Conservation (phyloP, 2,888 invertebrate genomes). For the Andrena dorsata region DNA sequence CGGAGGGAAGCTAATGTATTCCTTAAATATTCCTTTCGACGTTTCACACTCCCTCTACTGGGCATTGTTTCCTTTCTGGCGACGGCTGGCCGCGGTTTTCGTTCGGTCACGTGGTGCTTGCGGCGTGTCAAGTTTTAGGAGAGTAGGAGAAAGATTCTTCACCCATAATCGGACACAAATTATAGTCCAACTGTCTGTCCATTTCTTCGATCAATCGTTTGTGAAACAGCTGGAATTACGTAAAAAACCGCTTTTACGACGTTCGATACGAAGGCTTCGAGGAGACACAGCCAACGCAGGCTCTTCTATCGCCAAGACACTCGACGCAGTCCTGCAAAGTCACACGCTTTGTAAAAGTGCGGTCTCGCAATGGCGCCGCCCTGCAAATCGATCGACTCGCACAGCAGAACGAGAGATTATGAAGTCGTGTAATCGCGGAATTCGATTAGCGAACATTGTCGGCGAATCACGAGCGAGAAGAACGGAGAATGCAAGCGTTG, state of each 20-base stretch:
- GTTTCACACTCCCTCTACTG: constrained; percentile 17
- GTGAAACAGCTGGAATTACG: constrained; percentile 22
- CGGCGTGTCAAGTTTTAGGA: neutral
- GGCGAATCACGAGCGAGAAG: neutral
- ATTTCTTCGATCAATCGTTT: neutral
- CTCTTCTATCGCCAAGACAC: no score
- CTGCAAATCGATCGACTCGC: neutral
- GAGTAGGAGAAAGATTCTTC: no score
- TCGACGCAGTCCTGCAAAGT: neutral
- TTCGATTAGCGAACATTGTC: constrained; percentile 6
- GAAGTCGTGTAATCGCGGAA: neutral
- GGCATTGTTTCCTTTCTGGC: constrained; percentile 23
- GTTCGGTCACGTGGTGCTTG: neutral
- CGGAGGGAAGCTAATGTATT: constrained; percentile 11
- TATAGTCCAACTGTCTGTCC: no score
- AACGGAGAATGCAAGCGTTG: neutral
- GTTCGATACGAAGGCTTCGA: constrained; percentile 7
- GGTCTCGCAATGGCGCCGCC: neutral
- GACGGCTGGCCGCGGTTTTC: constrained; percentile 32
- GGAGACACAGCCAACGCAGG: neutral
- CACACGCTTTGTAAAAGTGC: neutral
- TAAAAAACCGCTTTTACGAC: constrained; percentile 47
- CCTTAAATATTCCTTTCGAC: constrained; percentile 45
- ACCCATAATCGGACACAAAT: no score
- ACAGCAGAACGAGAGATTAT: neutral